Evolutionary conservation across 2,797 vertebrate genomes (phyloP).

Genomic region (Platyrinchus mystaceus): DNA sequence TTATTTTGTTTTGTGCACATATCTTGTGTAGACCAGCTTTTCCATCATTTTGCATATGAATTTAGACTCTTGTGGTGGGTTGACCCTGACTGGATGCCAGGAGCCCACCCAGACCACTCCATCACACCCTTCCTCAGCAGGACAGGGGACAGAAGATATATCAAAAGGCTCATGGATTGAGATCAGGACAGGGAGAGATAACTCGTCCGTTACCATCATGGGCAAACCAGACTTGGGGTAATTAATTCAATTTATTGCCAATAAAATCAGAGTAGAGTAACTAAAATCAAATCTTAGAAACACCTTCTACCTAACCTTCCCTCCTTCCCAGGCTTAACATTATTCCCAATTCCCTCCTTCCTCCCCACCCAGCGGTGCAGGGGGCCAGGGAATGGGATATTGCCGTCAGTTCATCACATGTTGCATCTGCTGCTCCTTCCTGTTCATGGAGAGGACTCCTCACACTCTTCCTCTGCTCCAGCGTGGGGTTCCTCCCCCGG

Average conservation of each 20-base stretch:
- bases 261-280: neutral
- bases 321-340: neutral
- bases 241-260: neutral
- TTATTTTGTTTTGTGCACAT: neutral
- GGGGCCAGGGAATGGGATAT: no score
- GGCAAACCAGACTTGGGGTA: neutral
- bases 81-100: neutral
- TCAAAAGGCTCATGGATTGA: neutral
- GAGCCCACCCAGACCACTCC: neutral
- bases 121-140: neutral
- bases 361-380: neutral
- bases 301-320: neutral
- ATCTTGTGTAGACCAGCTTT: neutral
- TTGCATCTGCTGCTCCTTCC: neutral
- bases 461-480: neutral
- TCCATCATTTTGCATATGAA: neutral
- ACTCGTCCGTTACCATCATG: neutral
- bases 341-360: neutral
- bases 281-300: neutral
- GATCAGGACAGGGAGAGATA: neutral
- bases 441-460: neutral
- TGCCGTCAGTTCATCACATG: rapidly evolving
- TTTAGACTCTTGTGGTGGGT: neutral
- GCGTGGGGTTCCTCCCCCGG: neutral
- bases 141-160: neutral